Base-by-base conservation (phyloP, 2,888 invertebrate genomes). In the Agrochola circellaris region DNA sequence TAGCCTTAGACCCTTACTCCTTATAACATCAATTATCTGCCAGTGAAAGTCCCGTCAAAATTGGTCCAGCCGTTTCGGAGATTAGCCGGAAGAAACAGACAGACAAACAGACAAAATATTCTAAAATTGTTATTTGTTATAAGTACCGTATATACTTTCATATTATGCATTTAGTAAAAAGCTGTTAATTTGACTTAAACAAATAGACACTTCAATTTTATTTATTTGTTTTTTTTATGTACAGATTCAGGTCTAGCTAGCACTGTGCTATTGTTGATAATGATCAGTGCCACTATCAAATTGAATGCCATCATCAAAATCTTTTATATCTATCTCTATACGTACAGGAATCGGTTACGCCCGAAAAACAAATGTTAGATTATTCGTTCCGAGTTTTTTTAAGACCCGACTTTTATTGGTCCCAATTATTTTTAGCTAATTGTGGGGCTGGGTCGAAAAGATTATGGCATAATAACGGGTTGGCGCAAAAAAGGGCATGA, bases 211-310 rank as follows among this genome's bases (percentile, higher is more conserved):
- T 42, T 42, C 11, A 42, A 11, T 42, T 42, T 42, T 42, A 42
- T 42, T 42, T 38, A 38, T 7, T 38, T 38, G 38, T 38, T 7
- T 38, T 7, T 38, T 38, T 42, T 42, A 42, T 42, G 38, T 42
- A 42, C 9, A 42, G 38, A 20, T 61, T 42, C 26, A 54, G 23
- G n/a, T 77, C 23, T 77, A 34, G 0, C 23, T 48, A 15, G 34
- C 80, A 87, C 74, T 85, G 76, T 88, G 76, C 83, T 85, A 84
- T 89, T 89, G 86, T 84, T 88, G 51, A 9, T 51, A 20, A 45
- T 51, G 78, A 82, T 84, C 88, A 85, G 88, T 85, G 80, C 79
- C 82, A 87, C 58, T 79, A 80, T 79, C 88, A 79, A 90, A 90
- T 92, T 69, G 75, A 68, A 85, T 84, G 81, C 72, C 71, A 70